Evolutionary conservation across 2,113 vertebrate genomes (phyloP).

Genomic region (Corythornis vintsioides): DNA sequence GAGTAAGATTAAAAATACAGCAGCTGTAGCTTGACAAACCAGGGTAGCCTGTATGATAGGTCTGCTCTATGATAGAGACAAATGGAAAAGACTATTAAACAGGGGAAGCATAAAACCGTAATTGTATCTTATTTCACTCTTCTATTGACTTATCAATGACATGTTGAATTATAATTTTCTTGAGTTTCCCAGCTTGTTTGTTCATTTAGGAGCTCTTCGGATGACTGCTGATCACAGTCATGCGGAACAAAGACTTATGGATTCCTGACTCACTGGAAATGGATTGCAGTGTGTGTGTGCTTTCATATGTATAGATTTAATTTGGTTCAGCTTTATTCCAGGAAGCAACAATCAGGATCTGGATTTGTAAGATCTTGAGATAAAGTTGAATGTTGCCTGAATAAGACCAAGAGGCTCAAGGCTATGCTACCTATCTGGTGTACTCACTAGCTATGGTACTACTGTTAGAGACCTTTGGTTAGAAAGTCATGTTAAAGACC

Average conservation of each 20-base stretch:
- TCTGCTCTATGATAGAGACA: not conserved
- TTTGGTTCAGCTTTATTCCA: not conserved
- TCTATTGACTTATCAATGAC: not conserved
- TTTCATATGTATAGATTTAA: not conserved
- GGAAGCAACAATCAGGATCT: not conserved
- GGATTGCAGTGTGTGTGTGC: not conserved
- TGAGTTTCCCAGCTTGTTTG: not conserved
- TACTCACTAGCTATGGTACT: rapidly evolving
- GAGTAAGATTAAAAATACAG: not conserved
- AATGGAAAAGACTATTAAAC: not conserved
- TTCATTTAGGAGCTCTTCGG: not conserved
- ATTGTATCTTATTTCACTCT: not conserved
- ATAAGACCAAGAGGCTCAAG: not conserved
- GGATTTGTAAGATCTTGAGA: not conserved
- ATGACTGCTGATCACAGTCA: not conserved
- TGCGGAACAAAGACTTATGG: not conserved
- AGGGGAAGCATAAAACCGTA: not conserved
- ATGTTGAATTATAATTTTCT: not conserved
- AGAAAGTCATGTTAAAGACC: not conserved
- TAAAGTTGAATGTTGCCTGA: not conserved
- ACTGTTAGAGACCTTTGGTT: not conserved
- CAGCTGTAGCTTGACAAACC: not conserved
- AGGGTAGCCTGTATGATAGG: not conserved
- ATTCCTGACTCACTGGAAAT: not conserved
- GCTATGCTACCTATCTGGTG: not conserved